Base-by-base conservation (phyloP, 2,797 vertebrate genomes). In the Ptychadena robeensis region DNA sequence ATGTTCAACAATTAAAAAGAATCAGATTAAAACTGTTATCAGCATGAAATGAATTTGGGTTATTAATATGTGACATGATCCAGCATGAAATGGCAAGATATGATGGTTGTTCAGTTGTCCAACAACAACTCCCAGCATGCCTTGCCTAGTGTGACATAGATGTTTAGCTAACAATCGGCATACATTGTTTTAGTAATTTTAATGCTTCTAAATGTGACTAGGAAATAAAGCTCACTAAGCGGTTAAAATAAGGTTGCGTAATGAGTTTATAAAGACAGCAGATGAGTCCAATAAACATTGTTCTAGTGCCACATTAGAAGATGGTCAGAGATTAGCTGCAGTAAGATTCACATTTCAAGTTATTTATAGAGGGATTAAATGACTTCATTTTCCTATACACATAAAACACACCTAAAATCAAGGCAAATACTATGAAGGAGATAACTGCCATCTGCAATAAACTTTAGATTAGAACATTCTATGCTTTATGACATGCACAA, bases 321-420 rank as follows among this genome's bases (percentile, higher is more conserved):
- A 76, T 73, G 71, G 64, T 34, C 53, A 80, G 72, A 64, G 73
- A 80, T 76, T 63, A 76, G 75, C 70, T 35, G 2, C 34, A 37
- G 66, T 25, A 9, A 53, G 82, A 27, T 61, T 85, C 66, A 31
- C 0, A 61, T 85, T 70, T 75, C 78, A 65, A n/a, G 83, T 81
- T 85, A 85, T 85, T 85, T 81, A 65, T 81, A 85, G 78, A 80
- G 53, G 35, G 32, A 86, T 79, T 66, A 79, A 22, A 76, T 71
- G 82, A 86, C 87, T 79, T 87, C 75, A 44, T 69, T 79, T 86
- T 90, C 79, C 87, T 82, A 63, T 32, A 38, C 18, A 2, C 44
- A 57, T 63, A 64, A 64, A 35, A 61, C 9, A 61, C 59, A 25
- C 59, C 59, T 61, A 61, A 61, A 61, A 12, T 25, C n/a, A 61